phyloP scores from a whole-genome alignment of 2,797 vertebrate genomes.

The Spinus pinus region DNA sequence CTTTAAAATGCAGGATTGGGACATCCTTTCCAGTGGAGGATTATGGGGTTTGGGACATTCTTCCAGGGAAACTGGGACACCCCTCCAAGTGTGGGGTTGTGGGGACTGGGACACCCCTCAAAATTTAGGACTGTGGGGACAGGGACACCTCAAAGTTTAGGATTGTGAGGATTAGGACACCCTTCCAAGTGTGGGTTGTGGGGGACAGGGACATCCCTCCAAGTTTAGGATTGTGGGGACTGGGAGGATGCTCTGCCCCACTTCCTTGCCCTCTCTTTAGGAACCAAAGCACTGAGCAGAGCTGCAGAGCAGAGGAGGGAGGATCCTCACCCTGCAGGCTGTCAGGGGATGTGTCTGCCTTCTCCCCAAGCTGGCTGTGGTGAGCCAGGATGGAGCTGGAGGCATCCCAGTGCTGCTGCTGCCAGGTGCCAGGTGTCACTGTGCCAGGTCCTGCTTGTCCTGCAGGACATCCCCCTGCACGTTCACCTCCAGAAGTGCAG shows the following conservation, averaged over 20 bases:
- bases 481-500: background rate
- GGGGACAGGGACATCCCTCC: background rate
- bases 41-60: no score
- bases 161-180: fast-evolving
- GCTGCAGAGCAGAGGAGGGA: background rate
- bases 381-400: background rate
- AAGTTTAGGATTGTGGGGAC: fast-evolving
- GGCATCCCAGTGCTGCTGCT: background rate
- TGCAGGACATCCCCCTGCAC: fast-evolving
- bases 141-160: background rate
- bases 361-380: background rate
- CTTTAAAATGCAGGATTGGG: background rate
- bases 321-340: background rate
- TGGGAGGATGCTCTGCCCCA: background rate
- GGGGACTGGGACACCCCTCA: fast-evolving
- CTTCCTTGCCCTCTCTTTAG: background rate
- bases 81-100: fast-evolving
- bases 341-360: background rate
- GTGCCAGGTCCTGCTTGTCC: background rate
- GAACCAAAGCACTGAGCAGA: fast-evolving
- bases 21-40: background rate
- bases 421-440: background rate
- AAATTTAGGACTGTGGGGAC: background rate
- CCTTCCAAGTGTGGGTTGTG: no score
- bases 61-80: no score